Conservation (phyloP, 35 echinoderm and acorn worm species). For the Apostichopus japonicus region DNA sequence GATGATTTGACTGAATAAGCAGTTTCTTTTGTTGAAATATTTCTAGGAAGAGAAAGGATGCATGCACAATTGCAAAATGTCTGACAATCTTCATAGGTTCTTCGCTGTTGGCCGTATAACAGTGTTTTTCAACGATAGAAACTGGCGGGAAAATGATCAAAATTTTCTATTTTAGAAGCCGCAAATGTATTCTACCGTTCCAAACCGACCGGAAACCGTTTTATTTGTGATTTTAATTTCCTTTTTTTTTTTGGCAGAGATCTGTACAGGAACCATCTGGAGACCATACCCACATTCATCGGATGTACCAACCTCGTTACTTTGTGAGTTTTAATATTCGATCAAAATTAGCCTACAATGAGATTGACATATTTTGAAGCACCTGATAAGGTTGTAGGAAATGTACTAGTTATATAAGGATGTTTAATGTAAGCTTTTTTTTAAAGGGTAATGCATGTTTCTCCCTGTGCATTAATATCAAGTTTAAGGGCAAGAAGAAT, state of each 20-base stretch:
- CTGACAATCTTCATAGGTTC: not conserved
- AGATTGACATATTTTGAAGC: not conserved
- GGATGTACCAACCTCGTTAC: constrained; percentile 64
- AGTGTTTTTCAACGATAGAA: too few species aligned
- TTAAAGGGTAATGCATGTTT: too few species aligned
- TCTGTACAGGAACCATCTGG: constrained; percentile 69
- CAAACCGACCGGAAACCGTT: too few species aligned
- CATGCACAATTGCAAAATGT: constrained; percentile 11
- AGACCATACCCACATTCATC: constrained; percentile 59
- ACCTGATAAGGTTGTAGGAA: too few species aligned
- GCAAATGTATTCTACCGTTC: too few species aligned
- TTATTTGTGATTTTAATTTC: not conserved
- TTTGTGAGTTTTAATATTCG: constrained; percentile 72
- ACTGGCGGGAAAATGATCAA: too few species aligned
- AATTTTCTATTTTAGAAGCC: too few species aligned
- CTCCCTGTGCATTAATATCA: too few species aligned
- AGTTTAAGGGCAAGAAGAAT: too few species aligned
- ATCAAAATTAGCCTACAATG: not conserved
- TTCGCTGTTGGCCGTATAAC: not conserved
- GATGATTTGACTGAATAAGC: too few species aligned
- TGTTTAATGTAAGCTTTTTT: too few species aligned
- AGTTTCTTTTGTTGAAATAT: not conserved
- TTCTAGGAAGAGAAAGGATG: not conserved
- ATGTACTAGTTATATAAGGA: too few species aligned
- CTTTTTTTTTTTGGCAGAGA: constrained; percentile 63